Conservation (phyloP, 2,888 invertebrate genomes). For the Latheticus oryzae region DNA sequence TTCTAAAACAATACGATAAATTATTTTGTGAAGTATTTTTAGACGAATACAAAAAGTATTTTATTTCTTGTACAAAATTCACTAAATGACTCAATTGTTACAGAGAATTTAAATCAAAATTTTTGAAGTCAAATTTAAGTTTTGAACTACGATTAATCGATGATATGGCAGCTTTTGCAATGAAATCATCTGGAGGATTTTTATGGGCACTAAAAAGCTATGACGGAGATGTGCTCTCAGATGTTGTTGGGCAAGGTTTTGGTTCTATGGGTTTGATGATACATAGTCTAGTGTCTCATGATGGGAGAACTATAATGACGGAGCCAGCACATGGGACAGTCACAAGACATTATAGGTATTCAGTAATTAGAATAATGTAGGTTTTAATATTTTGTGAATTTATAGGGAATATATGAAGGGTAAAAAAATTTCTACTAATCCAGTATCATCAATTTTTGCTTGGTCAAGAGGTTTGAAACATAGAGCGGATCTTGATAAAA, state of each 20-base stretch:
- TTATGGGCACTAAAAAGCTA: constrained; percentile 93
- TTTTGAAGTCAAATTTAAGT: constrained; percentile 80
- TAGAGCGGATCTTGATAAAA: constrained; percentile 81
- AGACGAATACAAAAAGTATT: constrained; percentile 80
- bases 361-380: not conserved
- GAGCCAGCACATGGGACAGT: constrained; percentile 93
- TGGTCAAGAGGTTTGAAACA: constrained; percentile 87
- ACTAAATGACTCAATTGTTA: no score
- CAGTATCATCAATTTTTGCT: constrained; percentile 91
- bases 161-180: constrained; percentile 87
- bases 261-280: constrained; percentile 91
- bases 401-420: constrained; percentile 82
- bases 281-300: constrained; percentile 86
- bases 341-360: constrained; percentile 79
- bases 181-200: constrained; percentile 85
- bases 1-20: constrained; percentile 86
- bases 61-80: not conserved
- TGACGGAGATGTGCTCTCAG: constrained; percentile 89
- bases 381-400: constrained; percentile 67
- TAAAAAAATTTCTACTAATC: constrained; percentile 85
- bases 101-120: constrained; percentile 77
- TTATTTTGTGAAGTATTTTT: constrained; percentile 90
- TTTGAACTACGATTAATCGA: constrained; percentile 90
- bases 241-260: constrained; percentile 79
- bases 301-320: constrained; percentile 84